Conservation (phyloP, 2,797 vertebrate species). For the Ctenochaetus hawaiiensis region DNA sequence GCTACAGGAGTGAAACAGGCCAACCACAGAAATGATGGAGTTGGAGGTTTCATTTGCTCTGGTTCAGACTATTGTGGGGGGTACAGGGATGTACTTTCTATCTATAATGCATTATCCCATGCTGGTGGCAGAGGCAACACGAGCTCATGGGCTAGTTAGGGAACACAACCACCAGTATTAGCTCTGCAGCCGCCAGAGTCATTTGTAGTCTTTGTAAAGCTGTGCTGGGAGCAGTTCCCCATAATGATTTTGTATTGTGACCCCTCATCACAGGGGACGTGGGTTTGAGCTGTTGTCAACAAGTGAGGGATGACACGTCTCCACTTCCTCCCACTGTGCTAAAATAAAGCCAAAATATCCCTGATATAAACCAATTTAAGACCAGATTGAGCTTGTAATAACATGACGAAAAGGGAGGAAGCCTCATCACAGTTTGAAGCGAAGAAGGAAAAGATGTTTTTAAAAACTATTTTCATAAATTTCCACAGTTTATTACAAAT, state of each 20-base stretch:
- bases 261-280: neutral
- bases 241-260: neutral
- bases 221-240: neutral
- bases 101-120: conserved; percentile 61
- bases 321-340: no score
- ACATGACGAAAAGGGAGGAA: no score
- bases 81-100: conserved; percentile 36
- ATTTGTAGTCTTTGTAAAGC: conserved; percentile 21
- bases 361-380: no score
- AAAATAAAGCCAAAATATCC: no score
- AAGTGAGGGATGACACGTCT: neutral
- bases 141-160: conserved; percentile 44
- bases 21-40: neutral
- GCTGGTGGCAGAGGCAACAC: conserved; percentile 47
- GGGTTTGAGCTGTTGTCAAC: neutral
- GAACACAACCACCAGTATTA: conserved; percentile 17
- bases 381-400: no score
- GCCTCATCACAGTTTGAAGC: no score
- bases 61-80: conserved; percentile 22
- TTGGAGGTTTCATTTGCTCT: conserved; percentile 2
- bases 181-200: conserved; percentile 25
- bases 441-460: no score
- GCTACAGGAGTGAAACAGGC: neutral
- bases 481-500: no score
- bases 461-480: no score